A percentile compares a stretch with the other conserved stretches of the same genome.
Evolutionary conservation across 2,797 vertebrate species (phyloP).

Genomic region (Sebastes oblongus): DNA sequence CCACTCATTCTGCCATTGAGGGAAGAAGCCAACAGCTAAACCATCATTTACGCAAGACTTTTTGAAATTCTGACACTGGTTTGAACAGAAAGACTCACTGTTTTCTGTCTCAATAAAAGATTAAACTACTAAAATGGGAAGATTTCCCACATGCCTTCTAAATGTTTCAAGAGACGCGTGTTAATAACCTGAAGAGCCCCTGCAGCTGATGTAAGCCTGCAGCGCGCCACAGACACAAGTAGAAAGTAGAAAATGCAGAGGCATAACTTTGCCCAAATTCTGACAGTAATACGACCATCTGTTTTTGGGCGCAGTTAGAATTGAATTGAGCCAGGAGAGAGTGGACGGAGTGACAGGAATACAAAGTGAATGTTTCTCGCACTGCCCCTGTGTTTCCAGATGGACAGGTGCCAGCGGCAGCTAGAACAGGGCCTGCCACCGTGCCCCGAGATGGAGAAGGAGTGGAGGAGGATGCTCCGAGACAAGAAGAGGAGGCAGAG

Average conservation of each 20-base stretch:
- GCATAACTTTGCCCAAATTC: slow-evolving; percentile 33
- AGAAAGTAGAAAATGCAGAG: slow-evolving; percentile 22
- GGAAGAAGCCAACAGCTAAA: neutral
- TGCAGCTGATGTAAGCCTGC: slow-evolving; percentile 43
- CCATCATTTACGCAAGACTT: neutral
- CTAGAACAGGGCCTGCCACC: slow-evolving; percentile 86
- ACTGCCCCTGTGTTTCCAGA: slow-evolving; percentile 59
- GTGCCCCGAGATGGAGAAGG: slow-evolving; percentile 83
- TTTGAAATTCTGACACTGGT: neutral
- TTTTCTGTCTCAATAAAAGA: slow-evolving; percentile 25
- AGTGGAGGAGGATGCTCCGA: slow-evolving; percentile 81
- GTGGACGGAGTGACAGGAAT: slow-evolving; percentile 48
- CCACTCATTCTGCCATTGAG: neutral
- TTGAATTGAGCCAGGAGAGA: slow-evolving; percentile 34
- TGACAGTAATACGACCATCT: slow-evolving; percentile 59
- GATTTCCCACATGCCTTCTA: slow-evolving; percentile 14
- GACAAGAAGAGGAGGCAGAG: slow-evolving; percentile 78
- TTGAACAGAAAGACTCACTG: neutral
- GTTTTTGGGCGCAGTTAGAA: slow-evolving; percentile 42
- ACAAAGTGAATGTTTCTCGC: slow-evolving; percentile 46
- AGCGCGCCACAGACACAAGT: slow-evolving; percentile 14
- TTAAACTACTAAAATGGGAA: neutral
- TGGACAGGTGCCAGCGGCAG: slow-evolving; percentile 82
- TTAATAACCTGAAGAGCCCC: slow-evolving; percentile 53
- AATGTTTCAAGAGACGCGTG: slow-evolving; percentile 40